Evolutionary conservation across 64 coral and sea anemone species (phyloP).

Genomic region (Pachyseris speciosa): DNA sequence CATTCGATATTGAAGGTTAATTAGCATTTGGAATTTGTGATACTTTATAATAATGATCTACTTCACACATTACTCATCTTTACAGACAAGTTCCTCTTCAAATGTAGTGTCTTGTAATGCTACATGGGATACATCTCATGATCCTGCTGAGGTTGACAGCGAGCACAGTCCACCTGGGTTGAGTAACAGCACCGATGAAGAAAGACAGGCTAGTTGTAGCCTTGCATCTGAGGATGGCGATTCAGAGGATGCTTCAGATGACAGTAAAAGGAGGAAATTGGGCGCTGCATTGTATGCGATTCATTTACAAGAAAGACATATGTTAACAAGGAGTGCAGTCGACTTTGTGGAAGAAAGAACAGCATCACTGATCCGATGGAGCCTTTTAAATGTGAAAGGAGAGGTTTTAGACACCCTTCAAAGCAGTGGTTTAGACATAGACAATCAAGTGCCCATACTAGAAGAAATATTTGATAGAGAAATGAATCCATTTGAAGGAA

Average conservation of each 20-base stretch:
- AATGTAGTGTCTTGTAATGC: background rate
- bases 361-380: background rate
- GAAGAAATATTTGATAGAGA: slow-evolving; percentile 13
- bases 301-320: slow-evolving; percentile 13
- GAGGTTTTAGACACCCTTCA: background rate
- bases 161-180: background rate
- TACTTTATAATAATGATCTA: background rate
- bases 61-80: background rate
- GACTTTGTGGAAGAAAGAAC: slow-evolving; percentile 6
- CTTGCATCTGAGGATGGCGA: background rate
- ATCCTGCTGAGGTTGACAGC: background rate
- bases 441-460: background rate
- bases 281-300: background rate
- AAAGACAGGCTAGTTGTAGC: background rate
- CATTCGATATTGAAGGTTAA: background rate
- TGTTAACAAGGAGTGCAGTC: slow-evolving; percentile 8
- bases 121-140: background rate
- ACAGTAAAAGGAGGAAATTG: background rate
- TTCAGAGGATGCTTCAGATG: background rate
- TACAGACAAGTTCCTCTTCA: background rate
- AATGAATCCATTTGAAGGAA: background rate
- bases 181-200: slow-evolving; percentile 1
- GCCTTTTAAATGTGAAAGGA: background rate
- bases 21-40: background rate
- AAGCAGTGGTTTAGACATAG: slow-evolving; percentile 1